Evolutionary conservation across 2,888 invertebrate species (phyloP).

Genomic region (Miltochrista miniata): DNA sequence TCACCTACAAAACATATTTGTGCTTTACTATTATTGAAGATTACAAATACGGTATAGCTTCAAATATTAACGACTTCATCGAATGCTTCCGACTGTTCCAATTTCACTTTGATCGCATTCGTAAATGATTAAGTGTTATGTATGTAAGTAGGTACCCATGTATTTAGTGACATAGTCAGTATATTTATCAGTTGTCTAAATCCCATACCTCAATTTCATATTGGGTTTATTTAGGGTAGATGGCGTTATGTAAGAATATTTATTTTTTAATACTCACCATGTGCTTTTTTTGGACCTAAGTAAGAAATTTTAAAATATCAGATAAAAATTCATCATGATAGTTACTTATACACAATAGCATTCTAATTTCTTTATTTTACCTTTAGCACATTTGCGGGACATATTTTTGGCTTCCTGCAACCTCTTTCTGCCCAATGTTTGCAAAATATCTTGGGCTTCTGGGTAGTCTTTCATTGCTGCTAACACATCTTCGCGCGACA

Average conservation of each 20-base stretch:
- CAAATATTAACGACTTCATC: not conserved
- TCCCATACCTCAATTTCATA: no score
- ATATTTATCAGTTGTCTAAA: no score
- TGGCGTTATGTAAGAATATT: not conserved
- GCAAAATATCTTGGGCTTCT: conserved; percentile 97
- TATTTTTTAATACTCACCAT: conserved; percentile 43
- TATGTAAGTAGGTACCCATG: no score
- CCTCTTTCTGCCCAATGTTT: conserved; percentile 92
- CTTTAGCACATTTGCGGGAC: conserved; percentile 63
- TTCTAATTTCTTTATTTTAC: conserved; percentile 24
- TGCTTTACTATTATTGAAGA: not conserved
- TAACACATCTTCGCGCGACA: conserved; percentile 96
- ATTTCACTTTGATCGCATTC: not conserved
- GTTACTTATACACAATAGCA: conserved; percentile 1
- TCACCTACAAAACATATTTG: conserved; percentile 57
- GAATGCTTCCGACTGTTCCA: conserved; percentile 3
- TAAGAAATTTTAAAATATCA: conserved; percentile 17
- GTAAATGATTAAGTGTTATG: no score
- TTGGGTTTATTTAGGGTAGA: no score
- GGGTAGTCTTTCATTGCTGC: conserved; percentile 98
- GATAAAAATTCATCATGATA: not conserved
- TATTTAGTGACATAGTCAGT: no score
- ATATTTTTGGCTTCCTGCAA: conserved; percentile 91
- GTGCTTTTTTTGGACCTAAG: conserved; percentile 43
- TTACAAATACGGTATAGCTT: not conserved